A percentile compares a stretch with the other conserved stretches of the same genome.
Conservation (phyloP, 2,888 invertebrate genomes). For the Drosophila pseudotakahashii region DNA sequence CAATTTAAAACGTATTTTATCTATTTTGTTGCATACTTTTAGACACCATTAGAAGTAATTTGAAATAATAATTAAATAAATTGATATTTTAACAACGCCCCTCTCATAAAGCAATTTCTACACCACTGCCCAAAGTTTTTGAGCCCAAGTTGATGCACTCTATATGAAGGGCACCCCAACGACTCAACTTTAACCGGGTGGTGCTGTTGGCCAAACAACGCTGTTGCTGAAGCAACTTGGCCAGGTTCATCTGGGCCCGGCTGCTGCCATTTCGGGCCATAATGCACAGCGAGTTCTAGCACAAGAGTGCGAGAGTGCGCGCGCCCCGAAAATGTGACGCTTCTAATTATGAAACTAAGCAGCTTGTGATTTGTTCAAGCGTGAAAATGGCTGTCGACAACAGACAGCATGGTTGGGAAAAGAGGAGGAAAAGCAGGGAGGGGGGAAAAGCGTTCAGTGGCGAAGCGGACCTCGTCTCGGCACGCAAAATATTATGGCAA, state of each 20-base stretch:
- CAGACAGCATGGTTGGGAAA: conserved; percentile 43
- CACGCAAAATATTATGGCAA: conserved; percentile 79
- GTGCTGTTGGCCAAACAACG: conserved; percentile 24
- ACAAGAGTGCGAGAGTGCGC: conserved; percentile 53
- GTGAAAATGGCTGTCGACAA: conserved; percentile 80
- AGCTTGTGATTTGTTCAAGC: conserved; percentile 80
- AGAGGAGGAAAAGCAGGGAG: neutral
- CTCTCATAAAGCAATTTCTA: neutral
- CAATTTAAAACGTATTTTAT: neutral
- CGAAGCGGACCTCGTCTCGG: conserved; percentile 45
- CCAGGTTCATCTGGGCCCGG: conserved; percentile 35
- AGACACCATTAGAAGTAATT: neutral
- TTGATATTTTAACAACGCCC: neutral
- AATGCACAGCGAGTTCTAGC: conserved; percentile 72
- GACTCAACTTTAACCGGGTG: conserved; percentile 29
- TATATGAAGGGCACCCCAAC: conserved; percentile 1
- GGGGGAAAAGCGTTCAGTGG: neutral
- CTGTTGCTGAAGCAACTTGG: conserved; percentile 23
- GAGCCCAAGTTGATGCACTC: conserved; percentile 40
- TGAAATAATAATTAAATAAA: neutral
- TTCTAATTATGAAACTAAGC: conserved; percentile 80
- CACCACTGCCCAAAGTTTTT: conserved; percentile 38
- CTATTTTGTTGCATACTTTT: neutral
- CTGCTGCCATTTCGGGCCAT: conserved; percentile 54
- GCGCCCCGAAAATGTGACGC: conserved; percentile 73